Percentiles rank a stretch among this genome's conserved stretches.
Conservation (phyloP, 2,797 vertebrate species). For the Crenuchus spilurus region DNA sequence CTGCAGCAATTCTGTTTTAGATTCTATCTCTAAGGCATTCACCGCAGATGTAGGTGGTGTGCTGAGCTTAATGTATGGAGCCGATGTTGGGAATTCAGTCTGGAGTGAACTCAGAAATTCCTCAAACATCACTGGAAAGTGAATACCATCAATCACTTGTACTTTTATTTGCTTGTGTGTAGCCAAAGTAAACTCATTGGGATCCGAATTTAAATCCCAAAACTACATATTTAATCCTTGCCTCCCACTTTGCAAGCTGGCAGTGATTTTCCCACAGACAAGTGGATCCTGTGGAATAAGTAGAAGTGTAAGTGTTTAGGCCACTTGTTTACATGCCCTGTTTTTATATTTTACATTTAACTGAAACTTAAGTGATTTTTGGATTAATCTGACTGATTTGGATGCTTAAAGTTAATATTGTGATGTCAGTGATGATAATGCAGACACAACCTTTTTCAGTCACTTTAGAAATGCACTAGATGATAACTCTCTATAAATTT, state of each 20-base stretch:
- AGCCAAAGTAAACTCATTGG: background rate
- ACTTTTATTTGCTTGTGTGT: background rate
- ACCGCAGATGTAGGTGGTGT: background rate
- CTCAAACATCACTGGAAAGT: background rate
- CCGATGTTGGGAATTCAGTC: background rate
- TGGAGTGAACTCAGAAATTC: background rate
- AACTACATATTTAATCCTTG: conserved; percentile 10
- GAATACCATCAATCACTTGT: conserved; percentile 3
- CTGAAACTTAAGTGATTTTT: conserved; percentile 63
- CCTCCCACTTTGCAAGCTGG: background rate
- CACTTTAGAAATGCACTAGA: no score
- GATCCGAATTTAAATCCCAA: conserved; percentile 4
- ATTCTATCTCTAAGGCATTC: background rate
- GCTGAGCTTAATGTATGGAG: conserved; percentile 4
- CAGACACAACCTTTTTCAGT: no score
- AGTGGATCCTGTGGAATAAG: background rate
- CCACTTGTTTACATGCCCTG: background rate
- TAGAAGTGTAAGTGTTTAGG: background rate
- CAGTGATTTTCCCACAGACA: conserved; percentile 17
- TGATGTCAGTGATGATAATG: no score
- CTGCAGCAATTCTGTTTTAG: background rate
- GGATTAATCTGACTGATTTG: no score
- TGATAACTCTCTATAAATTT: no score
- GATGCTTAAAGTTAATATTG: background rate
- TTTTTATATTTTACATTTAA: conserved; percentile 48